phyloP scores from a whole-genome alignment of 1,140 invertebrate genomes.

The Bacillus rossius region DNA sequence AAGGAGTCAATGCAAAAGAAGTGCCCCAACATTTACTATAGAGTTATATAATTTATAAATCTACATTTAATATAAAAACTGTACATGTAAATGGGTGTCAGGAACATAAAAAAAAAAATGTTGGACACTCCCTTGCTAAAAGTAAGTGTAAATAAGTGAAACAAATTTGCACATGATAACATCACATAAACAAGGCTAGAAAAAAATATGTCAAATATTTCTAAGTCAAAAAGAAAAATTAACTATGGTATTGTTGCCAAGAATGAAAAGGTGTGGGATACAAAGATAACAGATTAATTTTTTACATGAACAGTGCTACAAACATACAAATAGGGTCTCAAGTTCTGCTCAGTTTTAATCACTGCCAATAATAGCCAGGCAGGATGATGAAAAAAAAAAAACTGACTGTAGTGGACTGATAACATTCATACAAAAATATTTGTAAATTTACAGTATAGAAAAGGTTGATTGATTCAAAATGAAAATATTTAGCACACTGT shows the following conservation, averaged over 20 bases:
- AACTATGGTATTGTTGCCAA: slow-evolving; percentile 5
- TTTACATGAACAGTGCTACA: slow-evolving; percentile 13
- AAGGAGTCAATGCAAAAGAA: not conserved
- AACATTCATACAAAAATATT: slow-evolving; percentile 19
- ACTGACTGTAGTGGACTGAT: slow-evolving; percentile 10
- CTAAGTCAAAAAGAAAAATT: not conserved
- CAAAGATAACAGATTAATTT: slow-evolving; percentile 6
- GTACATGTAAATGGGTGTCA: slow-evolving; percentile 10
- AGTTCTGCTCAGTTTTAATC: slow-evolving; percentile 9
- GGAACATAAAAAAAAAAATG: slow-evolving; percentile 2
- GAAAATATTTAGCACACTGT: not conserved
- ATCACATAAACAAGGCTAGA: not conserved
- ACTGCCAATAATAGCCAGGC: slow-evolving; percentile 10
- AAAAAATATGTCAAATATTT: not conserved
- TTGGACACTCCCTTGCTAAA: slow-evolving; percentile 1
- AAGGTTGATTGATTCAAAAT: not conserved
- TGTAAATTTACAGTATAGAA: slow-evolving; percentile 16
- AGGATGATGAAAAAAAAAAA: slow-evolving; percentile 17
- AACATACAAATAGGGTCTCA: slow-evolving; percentile 17
- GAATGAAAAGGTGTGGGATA: slow-evolving; percentile 1
- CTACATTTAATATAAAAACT: slow-evolving; percentile 1
- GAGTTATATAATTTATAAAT: not conserved
- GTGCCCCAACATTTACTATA: slow-evolving; percentile 7
- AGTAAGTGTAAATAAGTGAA: slow-evolving; percentile 1
- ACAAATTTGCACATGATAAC: slow-evolving; percentile 8